Conservation (phyloP, 2,888 invertebrate species). For the Geophilus truncorum region DNA sequence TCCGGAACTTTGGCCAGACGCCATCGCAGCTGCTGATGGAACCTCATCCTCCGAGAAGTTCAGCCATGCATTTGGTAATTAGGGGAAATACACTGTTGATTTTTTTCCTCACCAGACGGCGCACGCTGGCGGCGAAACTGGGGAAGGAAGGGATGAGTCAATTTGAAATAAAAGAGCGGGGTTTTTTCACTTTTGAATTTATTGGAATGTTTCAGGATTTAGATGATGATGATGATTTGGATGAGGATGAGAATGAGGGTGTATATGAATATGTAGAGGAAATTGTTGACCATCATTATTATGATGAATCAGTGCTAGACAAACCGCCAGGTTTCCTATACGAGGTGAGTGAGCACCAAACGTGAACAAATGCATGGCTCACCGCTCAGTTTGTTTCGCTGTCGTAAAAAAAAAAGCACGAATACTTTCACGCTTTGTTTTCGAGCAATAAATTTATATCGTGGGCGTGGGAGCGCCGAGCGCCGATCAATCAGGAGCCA, state of each 20-base stretch:
- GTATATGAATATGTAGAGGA: conserved; percentile 1
- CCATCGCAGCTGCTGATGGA: conserved; percentile 96
- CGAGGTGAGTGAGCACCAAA: conserved; percentile 21
- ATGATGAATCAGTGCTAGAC: neutral
- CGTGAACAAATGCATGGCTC: neutral
- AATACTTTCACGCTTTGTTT: neutral
- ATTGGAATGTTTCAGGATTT: neutral
- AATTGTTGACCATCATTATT: neutral
- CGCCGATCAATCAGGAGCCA: neutral
- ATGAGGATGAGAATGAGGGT: conserved; percentile 12
- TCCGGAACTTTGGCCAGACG: conserved; percentile 96
- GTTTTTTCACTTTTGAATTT: neutral
- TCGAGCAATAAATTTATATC: neutral
- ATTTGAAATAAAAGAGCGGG: too few relatives aligned
- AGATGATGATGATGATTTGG: neutral
- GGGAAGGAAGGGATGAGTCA: too few relatives aligned
- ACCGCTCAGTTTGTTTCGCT: neutral
- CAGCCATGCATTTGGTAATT: conserved; percentile 81
- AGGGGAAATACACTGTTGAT: neutral
- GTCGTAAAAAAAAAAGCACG: neutral
- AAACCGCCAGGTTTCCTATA: neutral
- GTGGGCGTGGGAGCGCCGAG: too few relatives aligned
- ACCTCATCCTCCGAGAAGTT: conserved; percentile 95
- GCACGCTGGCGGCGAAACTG: too few relatives aligned
- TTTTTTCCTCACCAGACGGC: too few relatives aligned